A percentile compares a stretch with the other conserved stretches of the same genome.
Conservation (phyloP, 2,888 invertebrate genomes). For the Xylocampa areola region DNA sequence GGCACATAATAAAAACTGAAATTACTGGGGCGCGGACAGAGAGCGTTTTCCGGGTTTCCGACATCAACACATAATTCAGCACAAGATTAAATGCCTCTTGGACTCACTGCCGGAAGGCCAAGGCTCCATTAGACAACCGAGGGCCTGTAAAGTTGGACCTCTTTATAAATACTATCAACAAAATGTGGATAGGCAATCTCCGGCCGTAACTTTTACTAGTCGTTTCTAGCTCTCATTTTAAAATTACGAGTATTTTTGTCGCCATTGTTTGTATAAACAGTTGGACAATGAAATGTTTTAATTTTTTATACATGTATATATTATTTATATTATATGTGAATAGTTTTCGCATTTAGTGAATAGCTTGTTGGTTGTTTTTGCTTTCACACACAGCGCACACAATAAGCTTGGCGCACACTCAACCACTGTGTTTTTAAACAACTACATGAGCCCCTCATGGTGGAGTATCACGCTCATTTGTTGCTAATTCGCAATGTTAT, state of each 20-base stretch:
- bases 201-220: constrained; percentile 49
- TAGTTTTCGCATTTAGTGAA: constrained; percentile 34
- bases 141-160: constrained; percentile 70
- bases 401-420: constrained; percentile 23
- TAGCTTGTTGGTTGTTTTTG: constrained; percentile 21
- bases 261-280: constrained; percentile 25
- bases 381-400: constrained; percentile 23
- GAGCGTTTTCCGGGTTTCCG: constrained; percentile 82
- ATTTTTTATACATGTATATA: constrained; percentile 35
- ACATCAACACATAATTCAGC: constrained; percentile 87
- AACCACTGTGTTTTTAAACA: constrained; percentile 20
- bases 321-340: constrained; percentile 26
- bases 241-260: constrained; percentile 35
- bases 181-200: constrained; percentile 54
- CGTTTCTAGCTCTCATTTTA: constrained; percentile 42
- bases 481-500: too few species aligned
- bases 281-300: constrained; percentile 17
- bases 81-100: constrained; percentile 87
- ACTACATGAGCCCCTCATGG: constrained; percentile 6
- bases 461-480: too few species aligned
- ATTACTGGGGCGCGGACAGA: constrained; percentile 80
- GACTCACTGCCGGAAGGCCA: constrained; percentile 82
- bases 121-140: constrained; percentile 80
- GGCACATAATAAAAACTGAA: constrained; percentile 79
- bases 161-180: constrained; percentile 68